phyloP scores from a whole-genome alignment of 2,888 invertebrate genomes.

The Nudaria mundana region DNA sequence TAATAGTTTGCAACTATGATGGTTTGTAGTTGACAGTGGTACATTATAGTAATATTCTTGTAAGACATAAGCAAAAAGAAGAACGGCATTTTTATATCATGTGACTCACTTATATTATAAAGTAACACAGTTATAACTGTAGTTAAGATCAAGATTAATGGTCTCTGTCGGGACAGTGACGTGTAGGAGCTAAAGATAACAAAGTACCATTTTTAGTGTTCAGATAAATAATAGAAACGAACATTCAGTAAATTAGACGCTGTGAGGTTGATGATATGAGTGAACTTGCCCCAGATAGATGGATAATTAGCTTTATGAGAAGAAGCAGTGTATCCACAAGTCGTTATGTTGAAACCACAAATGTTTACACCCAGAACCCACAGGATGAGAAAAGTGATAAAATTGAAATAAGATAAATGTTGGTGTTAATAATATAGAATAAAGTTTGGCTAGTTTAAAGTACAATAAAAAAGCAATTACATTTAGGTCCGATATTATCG shows the following conservation, averaged over 20 bases:
- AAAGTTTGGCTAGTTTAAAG: too few relatives aligned
- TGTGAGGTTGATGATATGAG: conserved; percentile 19
- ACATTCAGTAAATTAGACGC: conserved; percentile 29
- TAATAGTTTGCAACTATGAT: too few relatives aligned
- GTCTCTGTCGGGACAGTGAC: conserved; percentile 37
- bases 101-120: conserved; percentile 20
- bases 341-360: not conserved
- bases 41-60: too few relatives aligned
- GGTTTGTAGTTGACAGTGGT: too few relatives aligned
- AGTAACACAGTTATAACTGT: conserved; percentile 20
- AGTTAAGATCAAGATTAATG: conserved; percentile 38
- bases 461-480: too few relatives aligned
- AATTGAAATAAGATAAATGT: too few relatives aligned
- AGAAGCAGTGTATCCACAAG: conserved; percentile 3
- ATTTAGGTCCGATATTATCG: too few relatives aligned
- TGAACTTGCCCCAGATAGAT: conserved; percentile 20
- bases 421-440: too few relatives aligned
- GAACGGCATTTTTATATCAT: conserved; percentile 5
- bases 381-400: too few relatives aligned
- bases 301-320: conserved; percentile 3
- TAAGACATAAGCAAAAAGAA: not conserved
- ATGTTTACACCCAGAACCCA: not conserved
- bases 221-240: conserved; percentile 36
- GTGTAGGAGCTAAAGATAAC: conserved; percentile 42
- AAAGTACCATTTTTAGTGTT: conserved; percentile 41